These are phyloP conservation scores for Pseudochromis fuscus DNA, from an alignment of 2,797 vertebrate species.

Conservation along the genomic window DNA sequence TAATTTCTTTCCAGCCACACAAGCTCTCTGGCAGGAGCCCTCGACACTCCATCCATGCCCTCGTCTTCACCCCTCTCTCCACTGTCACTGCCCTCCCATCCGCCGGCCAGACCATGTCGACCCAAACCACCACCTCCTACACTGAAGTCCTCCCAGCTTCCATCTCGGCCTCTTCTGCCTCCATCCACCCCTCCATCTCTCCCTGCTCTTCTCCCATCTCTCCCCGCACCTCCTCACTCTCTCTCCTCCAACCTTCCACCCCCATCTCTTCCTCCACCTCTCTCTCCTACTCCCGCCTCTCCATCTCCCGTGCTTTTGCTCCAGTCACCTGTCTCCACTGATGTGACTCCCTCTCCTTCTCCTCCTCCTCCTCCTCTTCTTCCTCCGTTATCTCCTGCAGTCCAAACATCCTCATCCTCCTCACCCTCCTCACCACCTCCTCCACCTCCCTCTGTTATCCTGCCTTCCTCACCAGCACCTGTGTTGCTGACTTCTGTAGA, in stretches of 20 bases:
- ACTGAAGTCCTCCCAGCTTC: slow-evolving; percentile 57
- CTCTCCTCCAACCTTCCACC: slow-evolving; percentile 32
- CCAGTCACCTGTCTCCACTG: slow-evolving; percentile 38
- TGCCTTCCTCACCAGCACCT: slow-evolving; percentile 55
- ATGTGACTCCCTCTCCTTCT: slow-evolving; percentile 17
- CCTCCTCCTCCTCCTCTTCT: slow-evolving; percentile 11
- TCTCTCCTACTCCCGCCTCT: slow-evolving; percentile 34
- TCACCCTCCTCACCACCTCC: not conserved
- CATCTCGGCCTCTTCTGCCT: slow-evolving; percentile 56
- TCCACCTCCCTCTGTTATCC: slow-evolving; percentile 52
- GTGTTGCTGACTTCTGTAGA: slow-evolving; percentile 84
- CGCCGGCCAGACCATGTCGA: slow-evolving; percentile 60
- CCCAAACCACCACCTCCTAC: slow-evolving; percentile 57
- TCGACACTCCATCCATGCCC: slow-evolving; percentile 22
- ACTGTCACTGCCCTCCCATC: slow-evolving; percentile 29
- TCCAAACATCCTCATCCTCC: not conserved
- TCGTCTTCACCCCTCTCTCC: slow-evolving; percentile 27
- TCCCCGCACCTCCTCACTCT: slow-evolving; percentile 41
- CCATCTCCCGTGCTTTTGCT: slow-evolving; percentile 16
- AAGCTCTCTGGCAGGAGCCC: slow-evolving; percentile 50
- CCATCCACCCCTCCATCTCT: slow-evolving; percentile 39
- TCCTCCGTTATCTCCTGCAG: slow-evolving; percentile 16
- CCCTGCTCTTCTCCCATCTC: slow-evolving; percentile 36
- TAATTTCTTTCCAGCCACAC: slow-evolving; percentile 54
- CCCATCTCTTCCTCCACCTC: slow-evolving; percentile 53